phyloP scores from a whole-genome alignment of 1,140 invertebrate species.

The Hypothenemus hampei region DNA sequence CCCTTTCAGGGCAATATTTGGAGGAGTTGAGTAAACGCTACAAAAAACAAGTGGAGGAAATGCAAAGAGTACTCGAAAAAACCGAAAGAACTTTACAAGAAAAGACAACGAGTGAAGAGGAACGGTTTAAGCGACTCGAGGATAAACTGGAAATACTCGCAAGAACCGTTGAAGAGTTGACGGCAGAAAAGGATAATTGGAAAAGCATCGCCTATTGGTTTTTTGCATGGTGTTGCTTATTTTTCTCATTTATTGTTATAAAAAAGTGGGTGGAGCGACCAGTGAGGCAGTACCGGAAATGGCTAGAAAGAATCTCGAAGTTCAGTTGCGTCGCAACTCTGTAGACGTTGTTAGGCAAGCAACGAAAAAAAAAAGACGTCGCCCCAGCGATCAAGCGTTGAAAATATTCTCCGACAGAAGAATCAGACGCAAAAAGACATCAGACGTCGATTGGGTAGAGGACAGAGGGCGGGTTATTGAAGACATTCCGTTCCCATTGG shows the following conservation, averaged over 20 bases:
- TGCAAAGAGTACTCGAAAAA: conserved; percentile 79
- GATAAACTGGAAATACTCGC: conserved; percentile 60
- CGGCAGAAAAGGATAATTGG: conserved; percentile 63
- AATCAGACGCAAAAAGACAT: conserved; percentile 47
- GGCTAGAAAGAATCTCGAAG: conserved; percentile 36
- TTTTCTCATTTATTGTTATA: conserved; percentile 26
- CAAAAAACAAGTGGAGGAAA: conserved; percentile 94
- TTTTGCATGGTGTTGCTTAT: conserved; percentile 14
- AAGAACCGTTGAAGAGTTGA: conserved; percentile 51
- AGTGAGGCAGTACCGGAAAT: too few species aligned
- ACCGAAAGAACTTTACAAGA: conserved; percentile 71
- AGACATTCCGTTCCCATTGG: conserved; percentile 41
- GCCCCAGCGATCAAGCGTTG: conserved; percentile 74
- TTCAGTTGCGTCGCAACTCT: conserved; percentile 55
- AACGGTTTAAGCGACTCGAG: conserved; percentile 62
- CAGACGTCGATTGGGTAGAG: conserved; percentile 30
- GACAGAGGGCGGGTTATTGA: conserved; percentile 31
- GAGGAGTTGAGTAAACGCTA: conserved; percentile 91
- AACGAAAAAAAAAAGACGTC: conserved; percentile 51
- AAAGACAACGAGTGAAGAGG: conserved; percentile 63
- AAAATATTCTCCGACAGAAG: conserved; percentile 51
- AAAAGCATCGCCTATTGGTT: conserved; percentile 54
- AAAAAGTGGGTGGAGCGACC: too few species aligned
- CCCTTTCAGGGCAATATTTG: conserved; percentile 89
- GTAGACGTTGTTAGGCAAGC: conserved; percentile 50